Conservation (phyloP, 2,113 vertebrate species). For the Rhombomys opimus region DNA sequence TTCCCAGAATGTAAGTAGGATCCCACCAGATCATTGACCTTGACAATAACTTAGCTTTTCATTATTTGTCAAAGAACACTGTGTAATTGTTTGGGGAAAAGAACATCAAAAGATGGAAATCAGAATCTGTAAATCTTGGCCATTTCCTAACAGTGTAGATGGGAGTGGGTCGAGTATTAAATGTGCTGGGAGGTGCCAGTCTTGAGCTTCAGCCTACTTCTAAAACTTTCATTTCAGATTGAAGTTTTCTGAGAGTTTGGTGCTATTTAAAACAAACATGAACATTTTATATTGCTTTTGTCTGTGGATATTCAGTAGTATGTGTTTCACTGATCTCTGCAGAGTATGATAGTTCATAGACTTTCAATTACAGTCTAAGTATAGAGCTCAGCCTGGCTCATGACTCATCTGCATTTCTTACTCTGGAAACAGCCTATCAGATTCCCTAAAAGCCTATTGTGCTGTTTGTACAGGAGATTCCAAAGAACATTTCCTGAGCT, state of each 20-base stretch:
- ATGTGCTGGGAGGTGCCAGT: background rate
- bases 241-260: background rate
- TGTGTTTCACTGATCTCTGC: background rate
- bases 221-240: background rate
- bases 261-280: background rate
- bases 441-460: background rate
- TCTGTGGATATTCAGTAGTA: background rate
- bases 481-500: background rate
- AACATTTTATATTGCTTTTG: background rate
- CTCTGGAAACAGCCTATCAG: background rate
- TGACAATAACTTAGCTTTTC: background rate
- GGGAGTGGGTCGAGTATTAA: background rate
- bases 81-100: background rate
- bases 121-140: background rate
- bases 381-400: background rate
- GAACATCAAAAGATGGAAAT: background rate
- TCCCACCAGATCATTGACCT: background rate
- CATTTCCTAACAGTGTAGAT: background rate
- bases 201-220: background rate
- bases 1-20: background rate
- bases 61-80: conserved; percentile 2
- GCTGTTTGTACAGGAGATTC: background rate
- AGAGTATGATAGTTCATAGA: background rate
- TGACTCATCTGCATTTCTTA: background rate
- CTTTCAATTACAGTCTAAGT: background rate